Conservation (phyloP, 2,888 invertebrate species). For the Calameuta idolon region DNA sequence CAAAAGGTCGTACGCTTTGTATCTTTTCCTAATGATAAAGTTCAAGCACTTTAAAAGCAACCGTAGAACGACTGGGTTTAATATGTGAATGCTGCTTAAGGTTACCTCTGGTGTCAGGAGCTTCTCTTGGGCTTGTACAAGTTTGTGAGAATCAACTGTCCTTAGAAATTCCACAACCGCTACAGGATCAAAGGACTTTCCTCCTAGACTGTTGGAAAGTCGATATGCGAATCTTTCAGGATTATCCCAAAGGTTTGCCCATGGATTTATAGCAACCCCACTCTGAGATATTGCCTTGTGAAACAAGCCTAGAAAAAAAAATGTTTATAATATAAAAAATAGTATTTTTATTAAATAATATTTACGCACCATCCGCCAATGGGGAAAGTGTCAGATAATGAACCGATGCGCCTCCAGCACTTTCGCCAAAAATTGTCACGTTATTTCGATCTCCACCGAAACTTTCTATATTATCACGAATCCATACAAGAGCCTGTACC, state of each 20-base stretch:
- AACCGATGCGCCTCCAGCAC: constrained; percentile 41
- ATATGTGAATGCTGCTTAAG: background rate
- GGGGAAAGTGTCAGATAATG: constrained; percentile 36
- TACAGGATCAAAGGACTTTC: constrained; percentile 40
- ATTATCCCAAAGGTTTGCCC: background rate
- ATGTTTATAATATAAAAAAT: background rate
- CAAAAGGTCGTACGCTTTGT: constrained; percentile 24
- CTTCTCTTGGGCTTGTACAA: constrained; percentile 35
- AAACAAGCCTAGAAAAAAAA: background rate
- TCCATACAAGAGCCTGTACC: constrained; percentile 36
- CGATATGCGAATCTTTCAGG: background rate
- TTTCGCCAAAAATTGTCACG: constrained; percentile 51
- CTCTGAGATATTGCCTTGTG: constrained; percentile 4
- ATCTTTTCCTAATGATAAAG: constrained; percentile 33
- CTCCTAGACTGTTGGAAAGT: constrained; percentile 37
- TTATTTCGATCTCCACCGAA: constrained; percentile 55
- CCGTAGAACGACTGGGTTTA: background rate
- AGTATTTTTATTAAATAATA: background rate
- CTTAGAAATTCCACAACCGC: constrained; percentile 47
- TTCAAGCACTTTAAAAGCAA: background rate
- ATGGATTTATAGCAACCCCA: background rate
- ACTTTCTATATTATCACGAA: constrained; percentile 47
- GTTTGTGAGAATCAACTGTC: constrained; percentile 36
- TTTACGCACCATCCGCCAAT: constrained; percentile 14
- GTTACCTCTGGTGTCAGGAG: constrained; percentile 27